Evolutionary conservation across 2,888 invertebrate genomes (phyloP), one percentile per base, ranked within the genome.

Genomic region (Nemoura dubitans): DNA sequence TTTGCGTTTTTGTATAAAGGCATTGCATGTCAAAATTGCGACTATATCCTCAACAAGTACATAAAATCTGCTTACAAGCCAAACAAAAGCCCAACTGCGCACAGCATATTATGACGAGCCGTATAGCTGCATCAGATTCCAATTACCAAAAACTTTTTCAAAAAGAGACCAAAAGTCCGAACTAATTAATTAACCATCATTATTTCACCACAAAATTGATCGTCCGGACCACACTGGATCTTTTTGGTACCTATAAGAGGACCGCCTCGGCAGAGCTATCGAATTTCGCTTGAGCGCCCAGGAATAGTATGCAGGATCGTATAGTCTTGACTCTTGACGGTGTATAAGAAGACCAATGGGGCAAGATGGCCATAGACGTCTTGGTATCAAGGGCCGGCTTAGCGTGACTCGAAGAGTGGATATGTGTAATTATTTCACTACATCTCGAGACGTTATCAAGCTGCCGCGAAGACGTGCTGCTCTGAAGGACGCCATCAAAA

Each of bases 401-500:
- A 59, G 59, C 59, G 59, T 59, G 59, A 59, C 59, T 59, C 59
- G 59, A 59, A 14, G 59, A 59, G 14, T 59, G 59, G 59, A 59
- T 21, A 14, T 59, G 59, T 59, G 59, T 59, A 59, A 59, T 59
- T 59, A 59, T 59, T 59, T 59, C 59, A 59, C 59, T 59, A 59
- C 59, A 59, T 59, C 59, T 59, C 59, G 21, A 59, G 59, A 59
- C 59, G 59, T 59, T 59, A 59, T 59, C 59, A 59, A 59, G 59
- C 59, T 59, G 59, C 59, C 59, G 59, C 10, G 16, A 16, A 21
- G 59, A 59, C 59, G 59, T 59, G 59, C 3, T 7, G n/a, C 16
- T 59, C 21, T 59, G 59, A 59, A 59, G 59, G 59, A 59, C 59
- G 14, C 59, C 59, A 59, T 59, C 36, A 21, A 3, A 59, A 59